phyloP scores from a whole-genome alignment of 2,888 invertebrate species.

The Eupithecia insigniata region DNA sequence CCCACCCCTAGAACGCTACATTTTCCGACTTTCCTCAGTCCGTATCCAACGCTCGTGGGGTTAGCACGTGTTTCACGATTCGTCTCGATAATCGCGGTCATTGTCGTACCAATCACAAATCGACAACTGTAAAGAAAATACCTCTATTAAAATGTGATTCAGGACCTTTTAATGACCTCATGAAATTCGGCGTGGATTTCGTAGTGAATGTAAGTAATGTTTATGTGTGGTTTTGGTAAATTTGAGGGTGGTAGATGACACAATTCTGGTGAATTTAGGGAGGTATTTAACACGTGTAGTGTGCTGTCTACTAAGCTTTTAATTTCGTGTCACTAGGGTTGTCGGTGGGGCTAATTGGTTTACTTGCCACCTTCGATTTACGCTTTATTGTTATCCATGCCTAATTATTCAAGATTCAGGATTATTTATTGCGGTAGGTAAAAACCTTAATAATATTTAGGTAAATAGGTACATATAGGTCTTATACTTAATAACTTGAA shows the following conservation, averaged over 20 bases:
- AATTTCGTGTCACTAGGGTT: slow-evolving; percentile 20
- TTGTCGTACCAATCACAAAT: slow-evolving; percentile 41
- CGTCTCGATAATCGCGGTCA: slow-evolving; percentile 32
- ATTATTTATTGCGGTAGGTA: too few relatives aligned
- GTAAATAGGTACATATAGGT: too few relatives aligned
- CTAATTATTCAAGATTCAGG: not conserved
- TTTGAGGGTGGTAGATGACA: slow-evolving; percentile 15
- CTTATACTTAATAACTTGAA: too few relatives aligned
- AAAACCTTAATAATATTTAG: too few relatives aligned
- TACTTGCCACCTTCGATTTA: slow-evolving; percentile 27
- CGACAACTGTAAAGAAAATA: slow-evolving; percentile 43
- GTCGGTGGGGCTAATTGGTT: slow-evolving; percentile 29
- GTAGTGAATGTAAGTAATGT: slow-evolving; percentile 44
- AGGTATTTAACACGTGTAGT: slow-evolving; percentile 30
- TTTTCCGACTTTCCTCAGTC: slow-evolving; percentile 73
- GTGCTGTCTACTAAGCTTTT: slow-evolving; percentile 25
- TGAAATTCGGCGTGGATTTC: slow-evolving; percentile 38
- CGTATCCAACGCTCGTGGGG: slow-evolving; percentile 54
- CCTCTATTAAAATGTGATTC: slow-evolving; percentile 43
- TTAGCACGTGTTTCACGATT: slow-evolving; percentile 42
- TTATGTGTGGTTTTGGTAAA: slow-evolving; percentile 15
- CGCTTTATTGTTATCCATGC: slow-evolving; percentile 26
- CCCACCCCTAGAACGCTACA: slow-evolving; percentile 62
- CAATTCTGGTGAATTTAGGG: slow-evolving; percentile 27
- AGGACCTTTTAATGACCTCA: slow-evolving; percentile 22